These are phyloP conservation scores for Macrostomum lignano DNA, from an alignment of 1,140 invertebrate species.

Conservation along the genomic window DNA sequence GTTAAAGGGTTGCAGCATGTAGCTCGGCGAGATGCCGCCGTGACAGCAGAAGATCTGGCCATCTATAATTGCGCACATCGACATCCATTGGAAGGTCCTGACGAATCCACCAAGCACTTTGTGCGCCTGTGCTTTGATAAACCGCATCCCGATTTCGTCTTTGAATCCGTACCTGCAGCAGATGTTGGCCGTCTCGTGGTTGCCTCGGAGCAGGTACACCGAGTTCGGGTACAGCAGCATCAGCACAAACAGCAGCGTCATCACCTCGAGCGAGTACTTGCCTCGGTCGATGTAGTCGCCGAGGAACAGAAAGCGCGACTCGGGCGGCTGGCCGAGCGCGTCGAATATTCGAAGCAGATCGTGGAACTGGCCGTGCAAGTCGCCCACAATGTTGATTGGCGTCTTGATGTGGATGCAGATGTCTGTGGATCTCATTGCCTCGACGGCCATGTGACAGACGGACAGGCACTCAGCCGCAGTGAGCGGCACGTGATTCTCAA, in stretches of 20 bases:
- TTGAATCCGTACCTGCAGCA: conserved; percentile 35
- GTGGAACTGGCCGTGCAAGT: conserved; percentile 29
- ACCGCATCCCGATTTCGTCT: no score
- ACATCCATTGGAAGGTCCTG: no score
- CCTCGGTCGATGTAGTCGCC: conserved; percentile 34
- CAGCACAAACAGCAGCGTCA: conserved; percentile 23
- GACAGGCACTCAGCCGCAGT: no score
- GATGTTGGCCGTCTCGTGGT: conserved; percentile 38
- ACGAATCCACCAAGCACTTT: no score
- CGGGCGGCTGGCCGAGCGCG: conserved; percentile 41
- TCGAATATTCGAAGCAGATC: conserved; percentile 27
- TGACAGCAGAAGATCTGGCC: conserved; percentile 10
- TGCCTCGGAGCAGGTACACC: conserved; percentile 38
- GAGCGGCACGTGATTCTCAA: no score
- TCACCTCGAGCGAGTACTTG: conserved; percentile 33
- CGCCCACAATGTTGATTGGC: no score
- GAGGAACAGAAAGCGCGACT: conserved; percentile 37
- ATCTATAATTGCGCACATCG: conserved; percentile 10
- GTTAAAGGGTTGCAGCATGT: no score
- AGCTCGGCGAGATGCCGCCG: conserved; percentile 10
- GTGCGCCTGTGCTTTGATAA: no score
- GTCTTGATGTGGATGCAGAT: no score
- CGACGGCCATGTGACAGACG: no score
- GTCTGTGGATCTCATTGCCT: no score
- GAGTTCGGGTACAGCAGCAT: conserved; percentile 34